Base-by-base conservation (phyloP, 2,113 vertebrate genomes). In the Peromyscus polionotus region DNA sequence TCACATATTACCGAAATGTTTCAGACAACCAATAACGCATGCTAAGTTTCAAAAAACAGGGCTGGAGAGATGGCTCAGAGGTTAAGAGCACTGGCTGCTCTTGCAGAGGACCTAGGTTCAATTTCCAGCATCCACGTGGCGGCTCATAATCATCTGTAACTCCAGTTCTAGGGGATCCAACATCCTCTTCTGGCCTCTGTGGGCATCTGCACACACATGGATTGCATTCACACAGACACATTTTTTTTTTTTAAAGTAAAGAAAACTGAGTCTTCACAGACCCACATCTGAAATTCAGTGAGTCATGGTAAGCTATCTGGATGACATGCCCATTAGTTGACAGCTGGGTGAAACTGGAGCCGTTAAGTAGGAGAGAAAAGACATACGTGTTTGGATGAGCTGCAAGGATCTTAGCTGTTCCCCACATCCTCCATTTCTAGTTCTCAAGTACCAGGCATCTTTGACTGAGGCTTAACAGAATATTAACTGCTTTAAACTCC, bases 401-500 rank as follows among this genome's bases (percentile, higher is more conserved):
- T 45, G 22, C 24, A 8, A 89, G 88, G 81, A 57, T 88, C 87
- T 85, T 14, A 96, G 79, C 51, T 85, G 76, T 80, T 79, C 57
- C 91, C 45, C 81, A 22, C 2, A 24, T 9, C 17, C n/a, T 80
- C 22, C 67, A 92, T 63, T 86, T 54, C 72, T 88, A n/a, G 31
- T 79, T 81, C 65, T 67, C 72, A 89, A 73, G 33, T 42, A 19
- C 79, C 72, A 79, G 88, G 26, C 67, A 73, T 75, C 57, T 72
- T 31, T 95, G 79, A 77, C 84, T 28, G 28, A 83, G 86, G 24
- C 31, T 94, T 91, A 81, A 84, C 4, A 61, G 86, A 97, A 26
- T 54, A 89, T 84, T 93, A 45, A 67, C 68, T 87, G 33, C 75
- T 91, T 96, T 33, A 65, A 91, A 80, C 88, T 95, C 85, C 93